Percentiles rank a stretch among this genome's conserved stretches.
These are phyloP conservation scores for Hippolais icterina DNA, from an alignment of 2,113 vertebrate species.

Conservation along the genomic window DNA sequence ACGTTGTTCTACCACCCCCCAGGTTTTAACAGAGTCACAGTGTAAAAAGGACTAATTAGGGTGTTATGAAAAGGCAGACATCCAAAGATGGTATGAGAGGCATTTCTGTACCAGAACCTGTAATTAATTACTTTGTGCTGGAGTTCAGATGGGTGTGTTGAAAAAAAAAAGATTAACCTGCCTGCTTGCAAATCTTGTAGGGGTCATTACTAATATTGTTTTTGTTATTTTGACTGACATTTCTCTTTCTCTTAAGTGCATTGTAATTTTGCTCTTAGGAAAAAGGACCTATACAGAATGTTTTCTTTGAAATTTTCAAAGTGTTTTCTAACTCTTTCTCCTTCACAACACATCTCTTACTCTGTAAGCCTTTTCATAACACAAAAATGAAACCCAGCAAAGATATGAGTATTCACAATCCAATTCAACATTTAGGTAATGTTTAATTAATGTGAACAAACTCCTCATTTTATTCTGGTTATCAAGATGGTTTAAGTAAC, in stretches of 20 bases:
- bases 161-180: conserved; percentile 24
- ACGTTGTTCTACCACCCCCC: conserved; percentile 17
- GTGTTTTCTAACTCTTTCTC: conserved; percentile 9
- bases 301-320: conserved; percentile 58
- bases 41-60: conserved; percentile 62
- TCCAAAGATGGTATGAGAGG: conserved; percentile 31
- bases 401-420: conserved; percentile 36
- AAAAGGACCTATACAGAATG: not conserved
- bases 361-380: conserved; percentile 12
- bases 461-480: conserved; percentile 55
- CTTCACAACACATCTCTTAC: not conserved
- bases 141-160: conserved; percentile 9
- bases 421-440: conserved; percentile 30
- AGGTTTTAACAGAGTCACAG: not conserved
- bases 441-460: conserved; percentile 61
- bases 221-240: not conserved
- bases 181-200: not conserved
- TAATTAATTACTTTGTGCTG: conserved; percentile 53
- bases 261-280: conserved; percentile 8
- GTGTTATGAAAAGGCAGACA: not conserved
- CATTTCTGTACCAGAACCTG: conserved; percentile 10
- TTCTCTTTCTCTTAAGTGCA: conserved; percentile 32
- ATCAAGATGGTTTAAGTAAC: conserved; percentile 30
- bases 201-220: not conserved
- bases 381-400: conserved; percentile 27